Conservation (phyloP, 2,113 vertebrate species). For the Amphiprion percula region DNA sequence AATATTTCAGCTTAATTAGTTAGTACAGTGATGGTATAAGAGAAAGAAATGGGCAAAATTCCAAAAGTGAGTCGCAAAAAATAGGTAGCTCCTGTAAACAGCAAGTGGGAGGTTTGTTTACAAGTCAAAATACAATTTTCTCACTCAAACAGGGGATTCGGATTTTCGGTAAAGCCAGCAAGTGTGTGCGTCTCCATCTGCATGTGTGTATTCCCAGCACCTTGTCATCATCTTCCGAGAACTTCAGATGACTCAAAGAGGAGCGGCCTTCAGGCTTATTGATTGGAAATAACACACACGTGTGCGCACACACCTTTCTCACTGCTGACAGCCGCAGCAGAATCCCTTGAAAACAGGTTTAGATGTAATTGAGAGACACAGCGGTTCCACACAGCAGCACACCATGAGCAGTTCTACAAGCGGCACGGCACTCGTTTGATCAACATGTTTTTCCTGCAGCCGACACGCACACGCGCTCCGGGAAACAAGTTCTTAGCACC, state of each 20-base stretch:
- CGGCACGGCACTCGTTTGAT: slow-evolving; percentile 31
- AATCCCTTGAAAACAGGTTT: slow-evolving; percentile 59
- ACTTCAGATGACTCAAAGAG: slow-evolving; percentile 69
- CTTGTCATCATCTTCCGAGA: slow-evolving; percentile 65
- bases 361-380: slow-evolving; percentile 59
- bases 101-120: not conserved
- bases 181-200: not conserved
- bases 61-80: too few relatives aligned
- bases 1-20: too few relatives aligned
- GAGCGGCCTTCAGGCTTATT: slow-evolving; percentile 64
- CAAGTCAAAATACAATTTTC: not conserved
- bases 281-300: slow-evolving; percentile 46
- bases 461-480: not conserved
- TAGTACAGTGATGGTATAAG: too few relatives aligned
- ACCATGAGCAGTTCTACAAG: slow-evolving; percentile 23
- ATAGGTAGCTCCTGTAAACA: not conserved
- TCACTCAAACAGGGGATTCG: slow-evolving; percentile 11
- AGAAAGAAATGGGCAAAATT: too few relatives aligned
- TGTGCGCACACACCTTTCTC: slow-evolving; percentile 17
- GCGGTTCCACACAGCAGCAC: slow-evolving; percentile 38
- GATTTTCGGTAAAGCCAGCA: slow-evolving; percentile 21
- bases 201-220: slow-evolving; percentile 40
- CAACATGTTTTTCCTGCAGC: slow-evolving; percentile 55
- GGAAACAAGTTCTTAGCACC: slow-evolving; percentile 22
- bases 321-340: slow-evolving; percentile 30